Base-by-base conservation (phyloP, 2,113 vertebrate species). In the Terrapene triunguis region DNA sequence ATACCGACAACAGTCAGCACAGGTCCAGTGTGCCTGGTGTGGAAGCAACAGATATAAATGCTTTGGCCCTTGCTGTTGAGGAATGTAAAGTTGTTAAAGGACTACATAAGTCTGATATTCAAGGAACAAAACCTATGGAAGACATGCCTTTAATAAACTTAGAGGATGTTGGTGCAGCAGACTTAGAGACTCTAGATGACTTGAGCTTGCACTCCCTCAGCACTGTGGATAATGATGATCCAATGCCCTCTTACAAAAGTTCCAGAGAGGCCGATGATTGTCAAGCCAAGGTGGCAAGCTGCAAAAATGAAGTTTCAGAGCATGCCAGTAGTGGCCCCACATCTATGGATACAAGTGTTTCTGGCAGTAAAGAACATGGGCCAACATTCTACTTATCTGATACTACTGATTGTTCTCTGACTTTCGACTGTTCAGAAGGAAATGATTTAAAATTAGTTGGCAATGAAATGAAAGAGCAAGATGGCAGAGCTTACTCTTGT, bases 361-460 rank as follows among this genome's bases (percentile, higher is more conserved):
- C 98, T 0, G 98, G 96, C 94, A 98, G 96, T 84, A 98, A 98
- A 97, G 99, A 99, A 42, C 92, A 97, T 3, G 91, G 85, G 14
- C 94, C 98, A 4, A 2, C 89, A 84, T 97, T 98, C 78, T 98
- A 97, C 32, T 80, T 98, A 57, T 99, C 99, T 2, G 99, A 99
- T 89, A 87, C 97, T 3, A 99, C 99, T 0, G 99, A 99, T 97
- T 99, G 98, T 97, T 99, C 99, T 3, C 98, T 99, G 95, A 98
- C 98, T 0, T 94, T 99, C 84, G 99, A 99, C 97, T 99, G 97
- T 92, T 99, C 99, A 0, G 99, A 99, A 89, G 98, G 97, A 5
- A 89, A 96, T 1, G 98, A 99, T 84, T 97, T 97, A 95, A 98
- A 98, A 2, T 93, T 95, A 0, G 48, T 96, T 11, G 95, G 62